Evolutionary conservation across 2,797 vertebrate species (phyloP).

Genomic region (Dryobates pubescens): DNA sequence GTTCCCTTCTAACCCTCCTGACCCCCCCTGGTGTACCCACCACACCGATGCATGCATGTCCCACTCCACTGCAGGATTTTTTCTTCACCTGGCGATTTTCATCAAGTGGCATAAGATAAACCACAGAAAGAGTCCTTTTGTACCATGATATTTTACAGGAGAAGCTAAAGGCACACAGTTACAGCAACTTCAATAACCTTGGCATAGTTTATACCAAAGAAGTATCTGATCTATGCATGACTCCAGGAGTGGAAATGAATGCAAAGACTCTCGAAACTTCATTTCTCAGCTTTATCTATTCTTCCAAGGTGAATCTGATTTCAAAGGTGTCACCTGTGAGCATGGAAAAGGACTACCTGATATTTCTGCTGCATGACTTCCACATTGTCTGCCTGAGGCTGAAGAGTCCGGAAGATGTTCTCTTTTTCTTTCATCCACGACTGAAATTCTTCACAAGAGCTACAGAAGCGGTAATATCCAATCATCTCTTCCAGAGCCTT

Average conservation of each 20-base stretch:
- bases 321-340: not conserved
- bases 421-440: conserved; percentile 91
- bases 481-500: conserved; percentile 83
- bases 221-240: rapidly evolving
- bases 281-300: not conserved
- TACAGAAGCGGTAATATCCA: conserved; percentile 83
- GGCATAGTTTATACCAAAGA: not conserved
- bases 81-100: not conserved
- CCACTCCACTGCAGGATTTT: not conserved
- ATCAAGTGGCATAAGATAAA: not conserved
- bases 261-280: not conserved
- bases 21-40: too few species aligned
- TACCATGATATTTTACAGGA: not conserved
- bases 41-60: rapidly evolving
- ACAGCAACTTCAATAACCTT: not conserved
- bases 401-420: conserved; percentile 81
- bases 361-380: conserved; percentile 85
- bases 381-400: conserved; percentile 77
- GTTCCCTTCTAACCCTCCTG: not conserved
- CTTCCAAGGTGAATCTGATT: not conserved
- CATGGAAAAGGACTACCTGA: conserved; percentile 76
- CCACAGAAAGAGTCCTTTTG: not conserved
- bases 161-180: not conserved
- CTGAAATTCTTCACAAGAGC: conserved; percentile 86
- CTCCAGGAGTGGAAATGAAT: not conserved